phyloP scores from a whole-genome alignment of 2,888 invertebrate species.

The Pediacus dermestoides region DNA sequence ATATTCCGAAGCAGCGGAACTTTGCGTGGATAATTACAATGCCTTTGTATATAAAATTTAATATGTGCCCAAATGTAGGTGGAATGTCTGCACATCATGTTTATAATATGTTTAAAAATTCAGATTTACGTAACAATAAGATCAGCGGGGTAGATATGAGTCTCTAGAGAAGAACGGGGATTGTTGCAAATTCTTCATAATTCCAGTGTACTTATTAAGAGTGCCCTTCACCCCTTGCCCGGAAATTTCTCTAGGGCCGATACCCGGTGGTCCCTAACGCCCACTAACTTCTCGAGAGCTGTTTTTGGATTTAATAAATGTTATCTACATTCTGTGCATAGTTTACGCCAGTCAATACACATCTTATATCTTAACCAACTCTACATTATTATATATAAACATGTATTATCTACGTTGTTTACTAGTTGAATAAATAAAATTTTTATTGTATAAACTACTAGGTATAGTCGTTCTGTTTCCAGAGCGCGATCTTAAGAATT shows the following conservation, averaged over 20 bases:
- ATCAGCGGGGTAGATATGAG: conserved; percentile 28
- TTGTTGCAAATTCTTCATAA: conserved; percentile 38
- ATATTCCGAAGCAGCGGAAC: too few relatives aligned
- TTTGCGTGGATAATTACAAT: too few relatives aligned
- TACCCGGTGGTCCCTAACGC: conserved; percentile 13
- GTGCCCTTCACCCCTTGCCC: conserved; percentile 19
- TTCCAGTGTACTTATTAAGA: conserved; percentile 38
- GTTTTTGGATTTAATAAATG: conserved; percentile 41
- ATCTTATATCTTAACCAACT: conserved; percentile 23
- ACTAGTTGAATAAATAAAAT: neutral
- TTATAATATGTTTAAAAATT: conserved; percentile 22
- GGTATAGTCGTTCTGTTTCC: neutral
- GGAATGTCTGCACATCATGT: too few relatives aligned
- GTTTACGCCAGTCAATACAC: conserved; percentile 36
- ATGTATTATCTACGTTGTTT: too few relatives aligned
- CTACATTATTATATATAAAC: conserved; percentile 1
- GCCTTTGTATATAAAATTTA: too few relatives aligned
- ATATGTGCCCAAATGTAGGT: too few relatives aligned
- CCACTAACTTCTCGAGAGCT: conserved; percentile 32
- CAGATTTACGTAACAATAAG: conserved; percentile 26
- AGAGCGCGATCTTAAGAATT: conserved; percentile 5
- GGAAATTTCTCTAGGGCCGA: conserved; percentile 7
- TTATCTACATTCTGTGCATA: conserved; percentile 40
- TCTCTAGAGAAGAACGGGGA: conserved; percentile 29
- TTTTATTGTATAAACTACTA: neutral